Base-by-base conservation (phyloP, 2,113 vertebrate genomes). In the Pleuronectes platessa region DNA sequence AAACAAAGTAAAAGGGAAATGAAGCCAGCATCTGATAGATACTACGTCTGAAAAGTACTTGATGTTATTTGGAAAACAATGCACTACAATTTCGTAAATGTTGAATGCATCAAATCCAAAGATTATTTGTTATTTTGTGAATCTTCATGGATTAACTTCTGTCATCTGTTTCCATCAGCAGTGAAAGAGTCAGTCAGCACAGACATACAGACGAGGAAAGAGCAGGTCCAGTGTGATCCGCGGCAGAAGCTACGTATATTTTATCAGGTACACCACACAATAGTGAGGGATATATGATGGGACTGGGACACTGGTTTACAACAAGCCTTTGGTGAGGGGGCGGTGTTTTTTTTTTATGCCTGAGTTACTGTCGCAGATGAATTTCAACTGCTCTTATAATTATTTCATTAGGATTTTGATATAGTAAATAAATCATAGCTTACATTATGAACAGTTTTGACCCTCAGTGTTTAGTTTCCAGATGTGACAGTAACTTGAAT, bases 201-300 rank as follows among this genome's bases (percentile, higher is more conserved):
- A 90, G 97, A 97, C 77, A 91, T 97, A 78, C 97, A 98, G 76
- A 94, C 95, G 77, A 97, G 95, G 85, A 97, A 95, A 94, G 98
- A 99, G 88, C 96, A 97, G 89, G 89, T 96, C 82, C 93, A 93
- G 72, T 96, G 94, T 92, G 98, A 99, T 85, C 97, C 96, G 23
- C 94, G 97, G 18, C 97, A 99, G 89, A 99, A 99, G 83, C 92
- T 99, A 81, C 93, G 97, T 85, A 98, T 99, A 94, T 99, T 99
- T 96, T 99, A 99, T 90, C 98, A 99, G 98, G 98, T 99, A 90
- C 49, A 69, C 67, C 5, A 61, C 59, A 42, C 15, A 8, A 64
- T 59, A 68, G 59, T 55, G 66, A 64, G 56, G 21, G 26, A 60
- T 37, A n/a, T 40, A 55, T 10, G 40, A n/a, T 69, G 58, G 60